These are phyloP conservation scores for Mimas tiliae DNA, from an alignment of 2,888 invertebrate genomes.

Conservation along the genomic window DNA sequence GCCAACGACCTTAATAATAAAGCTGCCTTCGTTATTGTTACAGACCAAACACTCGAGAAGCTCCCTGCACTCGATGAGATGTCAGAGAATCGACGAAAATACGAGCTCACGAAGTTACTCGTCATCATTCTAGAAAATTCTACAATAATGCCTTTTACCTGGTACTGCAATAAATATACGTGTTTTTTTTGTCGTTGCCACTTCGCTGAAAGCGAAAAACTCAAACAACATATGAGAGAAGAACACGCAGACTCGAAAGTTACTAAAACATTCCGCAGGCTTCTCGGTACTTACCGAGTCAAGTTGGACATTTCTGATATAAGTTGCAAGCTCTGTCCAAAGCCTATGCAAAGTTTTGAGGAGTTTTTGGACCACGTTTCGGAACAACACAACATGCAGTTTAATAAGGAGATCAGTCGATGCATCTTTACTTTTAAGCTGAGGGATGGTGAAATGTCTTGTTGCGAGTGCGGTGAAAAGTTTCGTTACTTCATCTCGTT, in stretches of 20 bases:
- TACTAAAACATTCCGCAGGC: slow-evolving; percentile 40
- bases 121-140: slow-evolving; percentile 52
- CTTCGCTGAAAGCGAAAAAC: slow-evolving; percentile 44
- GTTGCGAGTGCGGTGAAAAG: slow-evolving; percentile 55
- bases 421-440: slow-evolving; percentile 54
- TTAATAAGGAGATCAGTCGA: slow-evolving; percentile 44
- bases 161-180: slow-evolving; percentile 53
- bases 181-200: slow-evolving; percentile 58
- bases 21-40: slow-evolving; percentile 34
- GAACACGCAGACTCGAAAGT: slow-evolving; percentile 53
- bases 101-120: slow-evolving; percentile 45
- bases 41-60: slow-evolving; percentile 35
- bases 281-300: slow-evolving; percentile 46
- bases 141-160: slow-evolving; percentile 56
- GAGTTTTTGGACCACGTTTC: slow-evolving; percentile 49
- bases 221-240: slow-evolving; percentile 49
- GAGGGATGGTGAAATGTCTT: slow-evolving; percentile 53
- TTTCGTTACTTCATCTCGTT: slow-evolving; percentile 60
- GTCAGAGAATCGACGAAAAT: slow-evolving; percentile 39
- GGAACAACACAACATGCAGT: slow-evolving; percentile 44
- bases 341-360: slow-evolving; percentile 44
- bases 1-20: background rate
- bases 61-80: slow-evolving; percentile 33
- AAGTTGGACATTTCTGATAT: slow-evolving; percentile 57
- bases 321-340: slow-evolving; percentile 51